These are phyloP conservation scores for Lineus longissimus DNA, from an alignment of 1,140 invertebrate species.

Conservation along the genomic window DNA sequence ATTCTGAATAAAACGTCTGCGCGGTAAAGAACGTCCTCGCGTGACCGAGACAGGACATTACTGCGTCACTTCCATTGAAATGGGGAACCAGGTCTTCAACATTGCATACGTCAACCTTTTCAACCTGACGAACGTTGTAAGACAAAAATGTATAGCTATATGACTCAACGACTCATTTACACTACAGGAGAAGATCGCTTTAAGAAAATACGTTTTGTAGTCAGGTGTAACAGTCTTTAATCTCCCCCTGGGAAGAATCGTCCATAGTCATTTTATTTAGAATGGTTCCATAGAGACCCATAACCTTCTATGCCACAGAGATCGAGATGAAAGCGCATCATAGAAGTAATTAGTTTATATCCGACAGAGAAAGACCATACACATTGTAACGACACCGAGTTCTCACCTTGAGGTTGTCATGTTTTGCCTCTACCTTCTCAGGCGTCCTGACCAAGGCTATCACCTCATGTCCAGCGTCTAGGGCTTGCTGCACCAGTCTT, in stretches of 20 bases:
- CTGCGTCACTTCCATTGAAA: constrained; percentile 28
- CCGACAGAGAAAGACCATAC: too few relatives aligned
- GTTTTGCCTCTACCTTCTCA: constrained; percentile 28
- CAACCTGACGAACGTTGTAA: constrained; percentile 14
- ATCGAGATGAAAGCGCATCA: too few relatives aligned
- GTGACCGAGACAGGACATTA: constrained; percentile 36
- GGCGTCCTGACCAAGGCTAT: constrained; percentile 47
- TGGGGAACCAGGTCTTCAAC: constrained; percentile 19
- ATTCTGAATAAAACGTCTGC: constrained; percentile 31
- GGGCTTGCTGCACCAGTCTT: constrained; percentile 41
- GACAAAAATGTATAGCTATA: too few relatives aligned
- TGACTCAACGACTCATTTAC: too few relatives aligned
- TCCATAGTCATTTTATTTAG: not conserved
- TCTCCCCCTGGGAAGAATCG: not conserved
- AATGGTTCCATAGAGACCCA: too few relatives aligned
- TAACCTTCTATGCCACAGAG: too few relatives aligned
- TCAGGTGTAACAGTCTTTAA: not conserved
- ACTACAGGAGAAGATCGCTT: too few relatives aligned
- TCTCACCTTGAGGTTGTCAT: constrained; percentile 42
- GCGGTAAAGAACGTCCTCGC: constrained; percentile 14
- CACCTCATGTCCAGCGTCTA: constrained; percentile 39
- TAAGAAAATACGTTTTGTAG: too few relatives aligned
- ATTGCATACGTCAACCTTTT: constrained; percentile 31
- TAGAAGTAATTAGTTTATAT: too few relatives aligned
- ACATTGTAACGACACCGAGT: not conserved